phyloP scores from a whole-genome alignment of 2,888 invertebrate genomes.

The Caradrina kadenii region DNA sequence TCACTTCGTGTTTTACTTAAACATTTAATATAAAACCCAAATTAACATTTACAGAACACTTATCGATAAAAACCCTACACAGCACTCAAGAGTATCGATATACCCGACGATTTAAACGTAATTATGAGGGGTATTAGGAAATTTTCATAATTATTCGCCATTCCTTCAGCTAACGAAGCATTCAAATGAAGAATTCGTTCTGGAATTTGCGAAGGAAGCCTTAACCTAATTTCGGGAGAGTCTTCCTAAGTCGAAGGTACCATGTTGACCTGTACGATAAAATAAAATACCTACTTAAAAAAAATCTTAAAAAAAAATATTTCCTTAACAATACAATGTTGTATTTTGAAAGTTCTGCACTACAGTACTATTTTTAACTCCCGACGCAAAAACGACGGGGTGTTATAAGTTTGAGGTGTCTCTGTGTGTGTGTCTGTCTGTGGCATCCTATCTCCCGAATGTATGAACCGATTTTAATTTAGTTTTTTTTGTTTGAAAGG shows the following conservation, averaged over 20 bases:
- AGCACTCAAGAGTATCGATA: slow-evolving; percentile 27
- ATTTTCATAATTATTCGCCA: slow-evolving; percentile 66
- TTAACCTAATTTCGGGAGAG: slow-evolving; percentile 60
- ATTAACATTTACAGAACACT: slow-evolving; percentile 8
- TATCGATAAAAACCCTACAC: slow-evolving; percentile 16
- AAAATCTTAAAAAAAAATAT: neutral
- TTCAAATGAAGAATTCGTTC: slow-evolving; percentile 65
- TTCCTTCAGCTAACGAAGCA: slow-evolving; percentile 59
- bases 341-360: too few species aligned
- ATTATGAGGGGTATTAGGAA: slow-evolving; percentile 62
- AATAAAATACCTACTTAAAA: slow-evolving; percentile 19
- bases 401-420: too few species aligned
- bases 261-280: slow-evolving; percentile 42
- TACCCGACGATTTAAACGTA: slow-evolving; percentile 48
- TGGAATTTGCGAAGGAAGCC: slow-evolving; percentile 60
- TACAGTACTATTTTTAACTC: too few species aligned
- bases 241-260: slow-evolving; percentile 11
- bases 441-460: too few species aligned
- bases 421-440: too few species aligned
- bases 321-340: too few species aligned
- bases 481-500: too few species aligned
- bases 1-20: too few species aligned
- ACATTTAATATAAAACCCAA: neutral
- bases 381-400: too few species aligned
- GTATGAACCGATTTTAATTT: too few species aligned